These are phyloP conservation scores for Bufo bufo DNA, from an alignment of 2,113 vertebrate genomes.

Conservation along the genomic window DNA sequence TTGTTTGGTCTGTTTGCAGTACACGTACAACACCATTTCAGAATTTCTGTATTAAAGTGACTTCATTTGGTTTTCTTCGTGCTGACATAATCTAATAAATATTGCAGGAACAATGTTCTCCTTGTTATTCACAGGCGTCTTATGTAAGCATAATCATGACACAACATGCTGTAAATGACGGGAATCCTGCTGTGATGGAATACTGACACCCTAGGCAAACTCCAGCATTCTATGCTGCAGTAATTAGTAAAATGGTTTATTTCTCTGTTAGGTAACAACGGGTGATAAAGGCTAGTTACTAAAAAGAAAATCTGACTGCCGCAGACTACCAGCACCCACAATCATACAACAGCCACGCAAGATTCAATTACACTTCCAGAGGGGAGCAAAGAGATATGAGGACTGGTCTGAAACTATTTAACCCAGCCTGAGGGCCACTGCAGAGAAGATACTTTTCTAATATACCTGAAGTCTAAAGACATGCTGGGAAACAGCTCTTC, in stretches of 20 bases:
- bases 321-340: background rate
- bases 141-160: constrained; percentile 7
- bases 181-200: background rate
- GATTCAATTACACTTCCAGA: background rate
- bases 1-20: background rate
- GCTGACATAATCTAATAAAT: background rate
- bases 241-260: background rate
- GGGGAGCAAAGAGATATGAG: background rate
- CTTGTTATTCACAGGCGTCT: background rate
- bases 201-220: background rate
- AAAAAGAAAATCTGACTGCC: background rate
- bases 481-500: too few relatives aligned
- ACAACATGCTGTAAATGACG: constrained; percentile 20
- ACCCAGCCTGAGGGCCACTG: too few relatives aligned
- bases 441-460: too few relatives aligned
- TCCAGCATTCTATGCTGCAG: background rate
- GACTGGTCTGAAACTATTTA: too few relatives aligned
- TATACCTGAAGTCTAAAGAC: too few relatives aligned
- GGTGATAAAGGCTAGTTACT: background rate
- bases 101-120: background rate
- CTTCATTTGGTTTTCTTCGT: background rate
- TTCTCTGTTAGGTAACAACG: background rate
- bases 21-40: background rate
- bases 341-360: background rate
- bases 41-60: background rate